Conservation (phyloP, 2,113 vertebrate species). For the Osmerus eperlanus region DNA sequence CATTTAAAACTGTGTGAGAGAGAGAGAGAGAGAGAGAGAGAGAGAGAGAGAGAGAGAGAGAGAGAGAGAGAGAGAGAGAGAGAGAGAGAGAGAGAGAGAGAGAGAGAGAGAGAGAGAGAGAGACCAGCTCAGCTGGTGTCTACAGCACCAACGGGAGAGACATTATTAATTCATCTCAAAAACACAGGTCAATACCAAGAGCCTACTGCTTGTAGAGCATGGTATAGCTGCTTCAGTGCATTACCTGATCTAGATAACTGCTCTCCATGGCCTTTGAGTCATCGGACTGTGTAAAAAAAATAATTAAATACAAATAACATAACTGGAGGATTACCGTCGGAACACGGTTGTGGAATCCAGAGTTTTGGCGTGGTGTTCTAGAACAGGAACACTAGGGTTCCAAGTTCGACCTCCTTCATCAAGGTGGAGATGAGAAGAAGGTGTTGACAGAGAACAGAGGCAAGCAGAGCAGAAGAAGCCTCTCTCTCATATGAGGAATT, state of each 20-base stretch:
- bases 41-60: too few species aligned
- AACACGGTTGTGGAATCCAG: too few species aligned
- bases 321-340: too few species aligned
- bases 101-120: slow-evolving; percentile 13
- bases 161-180: slow-evolving; percentile 69
- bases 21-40: too few species aligned
- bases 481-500: slow-evolving; percentile 70
- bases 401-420: slow-evolving; percentile 48
- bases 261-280: slow-evolving; percentile 12
- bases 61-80: too few species aligned
- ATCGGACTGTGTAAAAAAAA: neutral
- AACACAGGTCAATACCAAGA: slow-evolving; percentile 61
- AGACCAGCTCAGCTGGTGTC: slow-evolving; percentile 50
- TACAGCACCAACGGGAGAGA: slow-evolving; percentile 47
- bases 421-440: slow-evolving; percentile 57
- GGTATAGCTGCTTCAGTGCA: slow-evolving; percentile 28
- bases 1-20: slow-evolving; percentile 56
- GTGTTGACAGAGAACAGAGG: slow-evolving; percentile 63
- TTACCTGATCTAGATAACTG: slow-evolving; percentile 14
- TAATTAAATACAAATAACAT: too few species aligned
- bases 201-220: slow-evolving; percentile 38
- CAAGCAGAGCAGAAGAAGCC: slow-evolving; percentile 54
- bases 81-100: too few species aligned
- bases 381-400: too few species aligned
- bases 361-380: neutral